Evolutionary conservation across 2,888 invertebrate genomes (phyloP).

Genomic region (Drosophila affinis): DNA sequence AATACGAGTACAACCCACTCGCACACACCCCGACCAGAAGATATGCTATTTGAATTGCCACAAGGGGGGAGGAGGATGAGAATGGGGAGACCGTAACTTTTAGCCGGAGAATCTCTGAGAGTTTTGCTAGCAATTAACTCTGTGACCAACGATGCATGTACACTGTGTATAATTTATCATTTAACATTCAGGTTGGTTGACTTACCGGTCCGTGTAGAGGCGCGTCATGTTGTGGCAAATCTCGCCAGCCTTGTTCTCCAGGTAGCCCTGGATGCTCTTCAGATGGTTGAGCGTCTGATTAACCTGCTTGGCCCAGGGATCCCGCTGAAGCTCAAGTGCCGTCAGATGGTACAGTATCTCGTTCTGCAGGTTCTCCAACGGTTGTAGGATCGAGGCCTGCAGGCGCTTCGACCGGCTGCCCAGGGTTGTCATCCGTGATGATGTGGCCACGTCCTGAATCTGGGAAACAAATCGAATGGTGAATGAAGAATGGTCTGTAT

Average conservation of each 20-base stretch:
- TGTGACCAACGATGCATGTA: constrained; percentile 1
- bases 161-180: background rate
- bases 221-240: constrained; percentile 88
- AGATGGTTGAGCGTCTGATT: constrained; percentile 90
- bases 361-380: constrained; percentile 88
- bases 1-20: constrained; percentile 25
- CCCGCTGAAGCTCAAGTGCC: constrained; percentile 89
- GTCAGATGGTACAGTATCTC: constrained; percentile 91
- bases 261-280: constrained; percentile 90
- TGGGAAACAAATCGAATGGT: constrained; percentile 37
- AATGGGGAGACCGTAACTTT: constrained; percentile 2
- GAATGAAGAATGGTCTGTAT: constrained; percentile 11
- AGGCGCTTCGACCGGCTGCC: constrained; percentile 87
- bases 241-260: constrained; percentile 89
- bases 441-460: constrained; percentile 88
- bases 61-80: background rate
- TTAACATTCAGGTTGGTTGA: background rate
- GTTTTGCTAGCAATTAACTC: constrained; percentile 25
- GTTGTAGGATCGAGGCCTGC: constrained; percentile 87
- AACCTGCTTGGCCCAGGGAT: constrained; percentile 88
- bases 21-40: constrained; percentile 11
- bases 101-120: constrained; percentile 6
- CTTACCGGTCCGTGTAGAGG: constrained; percentile 81
- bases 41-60: constrained; percentile 18
- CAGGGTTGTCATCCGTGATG: constrained; percentile 89